Conservation (phyloP, 2,797 vertebrate species). For the Picus viridis region DNA sequence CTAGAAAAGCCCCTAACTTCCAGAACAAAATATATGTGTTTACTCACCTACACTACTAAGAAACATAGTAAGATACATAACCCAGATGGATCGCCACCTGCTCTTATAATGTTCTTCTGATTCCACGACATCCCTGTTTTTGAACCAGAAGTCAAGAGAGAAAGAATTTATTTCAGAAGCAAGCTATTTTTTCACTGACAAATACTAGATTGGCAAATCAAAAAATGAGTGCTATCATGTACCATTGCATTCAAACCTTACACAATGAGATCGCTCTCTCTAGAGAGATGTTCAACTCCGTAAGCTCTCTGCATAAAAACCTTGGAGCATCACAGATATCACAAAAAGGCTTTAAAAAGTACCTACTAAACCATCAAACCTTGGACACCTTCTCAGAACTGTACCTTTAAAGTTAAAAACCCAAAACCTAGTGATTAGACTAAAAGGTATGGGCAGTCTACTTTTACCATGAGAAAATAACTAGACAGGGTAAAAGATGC, state of each 20-base stretch:
- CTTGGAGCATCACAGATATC: not conserved
- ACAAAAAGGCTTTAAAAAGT: not conserved
- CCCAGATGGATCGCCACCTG: constrained; percentile 92
- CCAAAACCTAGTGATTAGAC: not conserved
- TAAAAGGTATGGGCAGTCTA: not conserved
- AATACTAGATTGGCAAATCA: not conserved
- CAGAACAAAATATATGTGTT: not conserved
- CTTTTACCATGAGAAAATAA: not conserved
- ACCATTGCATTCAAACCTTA: not conserved
- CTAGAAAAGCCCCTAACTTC: not conserved
- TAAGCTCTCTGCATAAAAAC: not conserved
- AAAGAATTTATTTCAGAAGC: not conserved
- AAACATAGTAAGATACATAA: constrained; percentile 99
- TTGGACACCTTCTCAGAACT: not conserved
- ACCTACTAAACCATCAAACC: not conserved
- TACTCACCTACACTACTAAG: constrained; percentile 96
- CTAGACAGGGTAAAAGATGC: rapidly evolving
- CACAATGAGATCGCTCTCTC: not conserved
- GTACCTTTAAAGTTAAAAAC: not conserved
- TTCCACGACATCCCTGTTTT: constrained; percentile 80
- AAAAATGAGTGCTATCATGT: not conserved
- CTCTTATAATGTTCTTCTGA: constrained; percentile 81
- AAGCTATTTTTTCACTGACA: not conserved
- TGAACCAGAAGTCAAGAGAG: constrained; percentile 17
- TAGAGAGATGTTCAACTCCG: not conserved